These are phyloP conservation scores for Gadopsis bispinosus DNA, from an alignment of 2,797 vertebrate genomes.

Conservation along the genomic window DNA sequence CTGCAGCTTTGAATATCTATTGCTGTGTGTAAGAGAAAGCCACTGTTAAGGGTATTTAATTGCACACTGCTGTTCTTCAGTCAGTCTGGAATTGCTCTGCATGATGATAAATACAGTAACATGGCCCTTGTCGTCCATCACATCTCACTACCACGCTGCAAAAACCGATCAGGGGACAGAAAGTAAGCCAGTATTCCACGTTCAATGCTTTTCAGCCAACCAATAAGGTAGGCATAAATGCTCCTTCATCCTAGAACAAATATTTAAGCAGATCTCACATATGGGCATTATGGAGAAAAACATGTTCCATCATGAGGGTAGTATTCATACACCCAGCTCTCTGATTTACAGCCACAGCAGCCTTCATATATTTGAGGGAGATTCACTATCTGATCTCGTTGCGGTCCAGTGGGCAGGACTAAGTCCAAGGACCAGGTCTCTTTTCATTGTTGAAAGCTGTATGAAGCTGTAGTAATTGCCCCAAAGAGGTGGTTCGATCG, in stretches of 20 bases:
- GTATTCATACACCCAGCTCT: neutral
- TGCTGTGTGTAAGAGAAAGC: neutral
- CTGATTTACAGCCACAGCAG: slow-evolving; percentile 54
- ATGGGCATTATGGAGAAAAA: slow-evolving; percentile 52
- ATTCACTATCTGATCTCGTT: slow-evolving; percentile 56
- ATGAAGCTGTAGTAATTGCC: slow-evolving; percentile 85
- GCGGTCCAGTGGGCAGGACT: slow-evolving; percentile 52
- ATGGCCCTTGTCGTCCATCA: neutral
- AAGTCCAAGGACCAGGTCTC: slow-evolving; percentile 64
- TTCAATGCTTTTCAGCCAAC: neutral
- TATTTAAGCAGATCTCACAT: slow-evolving; percentile 50
- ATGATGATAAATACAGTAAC: neutral
- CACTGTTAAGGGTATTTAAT: neutral
- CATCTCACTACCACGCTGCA: neutral
- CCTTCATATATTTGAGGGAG: slow-evolving; percentile 45
- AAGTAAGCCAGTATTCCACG: neutral
- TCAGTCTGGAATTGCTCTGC: neutral
- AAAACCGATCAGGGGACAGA: neutral
- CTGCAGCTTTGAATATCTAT: slow-evolving; percentile 12
- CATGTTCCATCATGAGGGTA: slow-evolving; percentile 47
- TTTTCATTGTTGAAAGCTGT: slow-evolving; percentile 52
- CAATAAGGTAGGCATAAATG: neutral
- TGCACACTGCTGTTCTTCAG: neutral
- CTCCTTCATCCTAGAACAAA: slow-evolving; percentile 54
- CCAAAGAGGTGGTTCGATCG: slow-evolving; percentile 84